Evolutionary conservation across 2,113 vertebrate species (phyloP), one percentile per base, ranked within the genome.

Genomic region (Pristiophorus japonicus): DNA sequence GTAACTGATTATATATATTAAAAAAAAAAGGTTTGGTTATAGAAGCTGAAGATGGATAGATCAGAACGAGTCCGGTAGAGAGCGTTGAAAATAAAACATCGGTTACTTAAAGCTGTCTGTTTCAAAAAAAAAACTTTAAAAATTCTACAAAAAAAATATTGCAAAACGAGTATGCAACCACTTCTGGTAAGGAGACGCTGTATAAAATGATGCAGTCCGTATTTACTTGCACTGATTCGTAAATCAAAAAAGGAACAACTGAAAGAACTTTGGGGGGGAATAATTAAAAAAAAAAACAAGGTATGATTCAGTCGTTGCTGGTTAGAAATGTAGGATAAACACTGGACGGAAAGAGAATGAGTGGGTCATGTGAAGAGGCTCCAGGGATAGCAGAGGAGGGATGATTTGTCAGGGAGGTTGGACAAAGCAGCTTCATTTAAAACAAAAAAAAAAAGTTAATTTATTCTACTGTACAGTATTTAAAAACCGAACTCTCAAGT

Each of bases 391-490:
- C 7, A 0, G 63, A 30, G 16, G 62, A 70, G n/a, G n/a, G 87
- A 59, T 0, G 55, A 91, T 62, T 62, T 59, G 55, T 91, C 88
- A 12, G 30, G 55, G 51, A 62, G 11, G 88, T 91, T n/a, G 55
- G 88, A 62, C 88, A 91, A 91, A 91, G 88, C 88, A 91, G 88
- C 88, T 91, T 91, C 88, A 91, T 38, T 91, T 91, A 51, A 51
- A n/a, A n/a, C n/a, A n/a, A 51, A 51, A 51, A 51, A 51, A 91
- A 91, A 91, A 91, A 55, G 55, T 91, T 91, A 62, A 91, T 91
- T 91, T 91, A 91, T 91, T 91, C 59, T 51, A 91, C 27, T 91
- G 87, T 91, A 91, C 88, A 91, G 88, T 91, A 91, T 91, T 91
- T 91, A 91, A 91, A 91, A 91, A n/a, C n/a, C 81, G 34, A 62